A percentile compares a stretch with the other conserved stretches of the same genome.
Evolutionary conservation across 37 sponge, comb jelly and placozoan species (phyloP).

Genomic region (Spongilla lacustris): DNA sequence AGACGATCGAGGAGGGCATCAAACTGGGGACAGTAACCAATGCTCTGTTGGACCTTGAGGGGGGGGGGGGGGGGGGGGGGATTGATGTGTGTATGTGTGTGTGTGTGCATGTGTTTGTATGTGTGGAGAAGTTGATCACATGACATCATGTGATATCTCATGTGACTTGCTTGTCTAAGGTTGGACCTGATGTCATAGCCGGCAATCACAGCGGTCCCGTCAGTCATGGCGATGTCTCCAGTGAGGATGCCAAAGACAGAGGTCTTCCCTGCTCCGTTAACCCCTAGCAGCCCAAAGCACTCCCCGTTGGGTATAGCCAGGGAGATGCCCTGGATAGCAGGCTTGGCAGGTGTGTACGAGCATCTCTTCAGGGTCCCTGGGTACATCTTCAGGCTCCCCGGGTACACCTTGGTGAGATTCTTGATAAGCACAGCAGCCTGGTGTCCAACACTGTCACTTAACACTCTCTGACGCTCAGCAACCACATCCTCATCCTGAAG

Average conservation of each 20-base stretch:
- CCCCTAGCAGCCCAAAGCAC: conserved; percentile 91
- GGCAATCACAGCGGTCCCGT: conserved; percentile 79
- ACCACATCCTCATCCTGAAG: conserved; percentile 51
- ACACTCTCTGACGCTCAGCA: conserved; percentile 46
- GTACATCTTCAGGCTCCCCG: conserved; percentile 25
- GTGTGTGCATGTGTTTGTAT: too few species aligned
- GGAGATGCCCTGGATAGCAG: conserved; percentile 54
- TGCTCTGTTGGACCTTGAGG: conserved; percentile 57
- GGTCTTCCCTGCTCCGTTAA: conserved; percentile 89
- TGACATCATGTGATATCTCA: not conserved
- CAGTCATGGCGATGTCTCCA: conserved; percentile 68
- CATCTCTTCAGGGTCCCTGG: not conserved
- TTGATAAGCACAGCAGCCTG: conserved; percentile 15
- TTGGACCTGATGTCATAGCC: conserved; percentile 73
- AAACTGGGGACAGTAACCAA: conserved; percentile 90
- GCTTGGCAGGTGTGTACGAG: conserved; percentile 17
- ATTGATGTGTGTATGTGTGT: too few species aligned
- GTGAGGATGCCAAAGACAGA: conserved; percentile 91
- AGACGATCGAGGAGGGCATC: conserved; percentile 67
- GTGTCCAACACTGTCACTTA: not conserved
- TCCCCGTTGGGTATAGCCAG: conserved; percentile 67
- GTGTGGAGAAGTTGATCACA: not conserved
- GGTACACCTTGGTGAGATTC: conserved; percentile 43
- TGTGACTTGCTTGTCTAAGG: not conserved
- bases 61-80: not conserved